Evolutionary conservation across 2,113 vertebrate genomes (phyloP), one percentile per base, ranked within the genome.

Genomic region (Engraulis encrasicolus): DNA sequence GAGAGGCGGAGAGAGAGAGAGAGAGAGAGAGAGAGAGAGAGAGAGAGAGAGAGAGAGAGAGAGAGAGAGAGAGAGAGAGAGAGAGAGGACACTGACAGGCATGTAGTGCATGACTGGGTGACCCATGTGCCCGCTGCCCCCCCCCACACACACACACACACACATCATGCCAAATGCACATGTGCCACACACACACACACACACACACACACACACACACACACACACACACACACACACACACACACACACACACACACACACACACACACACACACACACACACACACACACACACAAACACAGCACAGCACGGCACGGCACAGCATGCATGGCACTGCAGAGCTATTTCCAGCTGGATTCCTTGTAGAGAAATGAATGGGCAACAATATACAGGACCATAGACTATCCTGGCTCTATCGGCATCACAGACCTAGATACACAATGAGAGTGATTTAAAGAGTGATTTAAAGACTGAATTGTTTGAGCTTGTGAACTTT

Each of bases 1-100:
- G 40, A 50, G 81, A 84, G 9, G 40, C 3, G 3, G 36, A 82
- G 74, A n/a, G 1, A 20, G 78, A 84, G 37, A 34, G 17, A 84
- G 40, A 50, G 81, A 85, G 9, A 3, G 40, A 45, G 36, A 82
- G 74, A n/a, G 0, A 20, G 78, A 84, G 52, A 78, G 77, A 87
- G 49, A 71, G 74, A 50, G 80, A 77, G 31, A 83, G 50, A 85
- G 81, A 27, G 19, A 17, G 11, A 50, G n/a, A 77, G 61, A 77
- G 48, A 50, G 31, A 50, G 74, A 27, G 6, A 81, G 61, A 58
- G 66, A 37, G 50, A 31, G 36, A 79, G 79, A 14, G 17, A 15
- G 45, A 15, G 34, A 14, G 27, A 12, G 66, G 66, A 34, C 31
- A 74, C 66, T 74, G 66, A 74, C 66, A 74, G 66, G 66, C 66